Conservation (phyloP, 2,113 vertebrate species). For the Drymodes brunneopygia region DNA sequence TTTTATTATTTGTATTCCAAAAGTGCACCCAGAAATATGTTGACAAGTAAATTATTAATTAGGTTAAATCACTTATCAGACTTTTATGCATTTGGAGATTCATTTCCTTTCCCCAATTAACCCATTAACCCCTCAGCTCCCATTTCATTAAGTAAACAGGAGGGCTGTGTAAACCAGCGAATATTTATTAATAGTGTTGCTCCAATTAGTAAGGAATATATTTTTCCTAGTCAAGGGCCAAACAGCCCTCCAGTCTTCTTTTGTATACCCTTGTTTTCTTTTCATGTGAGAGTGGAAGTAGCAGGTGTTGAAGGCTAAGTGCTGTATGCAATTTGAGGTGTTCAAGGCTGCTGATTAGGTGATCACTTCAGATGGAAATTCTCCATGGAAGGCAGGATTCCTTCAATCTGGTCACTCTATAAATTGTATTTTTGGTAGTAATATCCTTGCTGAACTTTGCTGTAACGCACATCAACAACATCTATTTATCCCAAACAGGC, state of each 20-base stretch:
- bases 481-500: not conserved
- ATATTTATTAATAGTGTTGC: slow-evolving; percentile 26
- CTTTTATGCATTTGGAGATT: slow-evolving; percentile 11
- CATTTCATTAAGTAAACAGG: slow-evolving; percentile 22
- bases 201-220: slow-evolving; percentile 48
- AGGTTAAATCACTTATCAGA: slow-evolving; percentile 26
- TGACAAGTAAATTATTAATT: slow-evolving; percentile 30
- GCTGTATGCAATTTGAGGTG: not conserved
- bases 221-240: not conserved
- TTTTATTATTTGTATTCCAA: not conserved
- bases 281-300: slow-evolving; percentile 22
- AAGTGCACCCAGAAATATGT: not conserved
- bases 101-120: slow-evolving; percentile 22
- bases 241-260: slow-evolving; percentile 26
- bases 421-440: not conserved
- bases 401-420: not conserved
- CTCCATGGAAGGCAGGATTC: not conserved
- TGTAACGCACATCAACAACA: not conserved
- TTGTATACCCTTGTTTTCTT: not conserved
- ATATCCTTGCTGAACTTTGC: not conserved
- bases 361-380: not conserved
- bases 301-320: slow-evolving; percentile 17
- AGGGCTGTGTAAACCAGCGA: slow-evolving; percentile 11
- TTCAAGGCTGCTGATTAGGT: slow-evolving; percentile 1
- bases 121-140: slow-evolving; percentile 62